Evolutionary conservation across 2,797 vertebrate genomes (phyloP).

Genomic region (Phoeniculus purpureus): DNA sequence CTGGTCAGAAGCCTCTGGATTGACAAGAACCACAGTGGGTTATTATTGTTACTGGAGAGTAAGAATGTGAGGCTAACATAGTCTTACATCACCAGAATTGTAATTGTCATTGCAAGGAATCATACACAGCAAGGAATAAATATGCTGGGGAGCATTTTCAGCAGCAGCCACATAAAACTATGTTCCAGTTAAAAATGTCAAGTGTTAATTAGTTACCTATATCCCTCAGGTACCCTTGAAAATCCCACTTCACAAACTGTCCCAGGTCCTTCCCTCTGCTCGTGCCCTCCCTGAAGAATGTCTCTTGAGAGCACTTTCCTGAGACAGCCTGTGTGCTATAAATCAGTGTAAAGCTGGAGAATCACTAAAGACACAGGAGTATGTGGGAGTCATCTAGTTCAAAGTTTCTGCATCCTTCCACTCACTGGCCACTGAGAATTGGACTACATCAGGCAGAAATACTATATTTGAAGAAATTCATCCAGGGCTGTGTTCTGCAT

Average conservation of each 20-base stretch:
- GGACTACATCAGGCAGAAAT: constrained; percentile 20
- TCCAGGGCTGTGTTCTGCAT: not conserved
- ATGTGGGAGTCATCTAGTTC: not conserved
- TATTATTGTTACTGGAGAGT: not conserved
- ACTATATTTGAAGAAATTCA: constrained; percentile 12
- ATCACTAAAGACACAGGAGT: not conserved
- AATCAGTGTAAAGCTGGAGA: not conserved
- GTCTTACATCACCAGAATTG: not conserved
- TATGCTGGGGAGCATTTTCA: not conserved
- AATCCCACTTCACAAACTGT: not conserved
- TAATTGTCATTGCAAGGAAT: not conserved
- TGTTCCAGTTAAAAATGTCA: not conserved
- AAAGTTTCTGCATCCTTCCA: constrained; percentile 25
- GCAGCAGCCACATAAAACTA: not conserved
- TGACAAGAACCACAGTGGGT: not conserved
- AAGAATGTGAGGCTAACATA: not conserved
- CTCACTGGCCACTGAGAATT: not conserved
- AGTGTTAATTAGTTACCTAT: not conserved
- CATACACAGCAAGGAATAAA: not conserved
- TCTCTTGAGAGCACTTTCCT: not conserved
- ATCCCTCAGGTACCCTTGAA: not conserved
- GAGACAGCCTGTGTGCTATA: not conserved
- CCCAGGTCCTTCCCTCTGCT: not conserved
- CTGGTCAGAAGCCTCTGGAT: not conserved
- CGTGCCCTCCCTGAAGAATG: not conserved